Base-by-base conservation (phyloP, 1,140 invertebrate species). In the Homarus americanus region DNA sequence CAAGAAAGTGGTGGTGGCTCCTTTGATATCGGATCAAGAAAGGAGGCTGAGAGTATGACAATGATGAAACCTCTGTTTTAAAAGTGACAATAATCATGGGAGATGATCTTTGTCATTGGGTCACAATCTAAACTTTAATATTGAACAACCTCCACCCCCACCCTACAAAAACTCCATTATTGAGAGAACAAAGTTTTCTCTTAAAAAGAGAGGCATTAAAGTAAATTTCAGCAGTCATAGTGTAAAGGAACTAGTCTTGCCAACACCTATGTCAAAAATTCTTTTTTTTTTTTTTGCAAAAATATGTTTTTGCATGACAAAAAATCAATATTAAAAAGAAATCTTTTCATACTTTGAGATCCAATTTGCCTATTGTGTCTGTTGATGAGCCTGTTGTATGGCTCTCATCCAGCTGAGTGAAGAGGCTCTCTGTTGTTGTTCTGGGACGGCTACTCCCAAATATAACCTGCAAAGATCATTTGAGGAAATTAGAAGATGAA, bases 331-430 rank as follows among this genome's bases (percentile, higher is more conserved):
- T 15, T 58, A 12, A 58, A 58, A 20, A 58, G 24, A 58, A n/a
- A n/a, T 0, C 0, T 1, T 5, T 40, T 66, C 85, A 40, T 69
- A 87, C 85, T 75, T 87, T 87, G 58, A 87, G 85, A 24, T 87
- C 85, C 53, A 87, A 38, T 78, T 85, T 85, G 17, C 66, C 44
- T 28, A 85, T 75, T n/a, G 38, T 10, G 28, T 82, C 79, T 82
- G 58, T 24, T 24, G 69, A 34, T 34, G 58, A 80, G 15, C 85
- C 75, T 9, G 41, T 28, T 15, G 69, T 53, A 41, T 38, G 40
- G 49, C 17, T 87, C 44, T 87, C 85, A 87, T 87, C 76, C 38
- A 87, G 76, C 28, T 63, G 85, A 32, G 63, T 79, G 76, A 87
- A 87, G 49, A 87, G 58, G 44, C 36, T 41, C 76, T 87, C 85